Base-by-base conservation (phyloP, 2,888 invertebrate genomes). In the Polydesmus complanatus region DNA sequence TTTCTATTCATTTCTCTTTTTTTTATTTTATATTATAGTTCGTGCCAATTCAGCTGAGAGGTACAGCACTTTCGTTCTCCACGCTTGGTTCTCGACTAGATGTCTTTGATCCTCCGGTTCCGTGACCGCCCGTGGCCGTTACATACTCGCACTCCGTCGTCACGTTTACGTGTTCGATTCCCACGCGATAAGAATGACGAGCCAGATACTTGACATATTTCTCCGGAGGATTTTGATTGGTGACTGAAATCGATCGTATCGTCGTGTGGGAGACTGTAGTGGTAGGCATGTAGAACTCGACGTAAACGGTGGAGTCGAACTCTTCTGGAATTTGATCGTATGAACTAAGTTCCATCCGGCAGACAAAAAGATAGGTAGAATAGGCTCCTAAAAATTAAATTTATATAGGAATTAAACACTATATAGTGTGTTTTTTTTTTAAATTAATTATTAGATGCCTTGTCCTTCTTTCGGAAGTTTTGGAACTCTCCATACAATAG, bases 261-360 rank as follows among this genome's bases (percentile, higher is more conserved):
- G 95, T 96, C 60, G 93, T 92, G 75, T 97, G 96, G 63, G 92
- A 92, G 58, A 81, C 79, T 73, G 94, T 94, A 48, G 94, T 93
- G 66, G 92, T 88, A 47, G 98, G 97, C 97, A 98, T 98, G 55
- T 94, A 96, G 77, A 96, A 98, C 77, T 97, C 95, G 37, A 97
- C 94, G 73, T 83, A 83, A 68, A 90, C 89, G 75, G 83, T 85
- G 67, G 86, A 86, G 64, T 93, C 86, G 73, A 96, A 81, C 74
- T 88, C 85, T 66, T 91, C 93, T 26, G 98, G 98, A 72, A 97
- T 84, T 78, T 95, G 90, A 77, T 98, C 98, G 78, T 91, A 98
- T 55, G 93, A 92, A 23, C 95, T 96, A 66, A 99, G 81, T 64
- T 92, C 91, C 81, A 99, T 85, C 64, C 90, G 85, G 71, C 94